These are phyloP conservation scores for Craseonycteris thonglongyai DNA, from an alignment of 2,113 vertebrate species.

Conservation along the genomic window DNA sequence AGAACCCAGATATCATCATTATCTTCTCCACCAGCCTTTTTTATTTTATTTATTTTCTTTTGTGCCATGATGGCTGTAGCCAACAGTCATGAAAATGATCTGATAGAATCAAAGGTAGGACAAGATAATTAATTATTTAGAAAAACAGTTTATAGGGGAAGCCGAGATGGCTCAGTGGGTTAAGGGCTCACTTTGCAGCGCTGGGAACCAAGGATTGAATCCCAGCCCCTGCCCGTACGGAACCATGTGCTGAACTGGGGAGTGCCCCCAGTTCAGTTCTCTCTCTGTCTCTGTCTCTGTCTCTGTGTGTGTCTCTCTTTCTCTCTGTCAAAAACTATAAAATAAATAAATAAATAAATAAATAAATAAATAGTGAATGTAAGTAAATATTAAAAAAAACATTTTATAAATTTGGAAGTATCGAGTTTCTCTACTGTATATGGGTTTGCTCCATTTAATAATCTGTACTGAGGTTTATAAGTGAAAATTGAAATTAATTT, in stretches of 20 bases:
- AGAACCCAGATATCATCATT: not conserved
- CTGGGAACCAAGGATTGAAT: too few relatives aligned
- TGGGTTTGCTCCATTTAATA: not conserved
- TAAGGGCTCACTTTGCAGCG: too few relatives aligned
- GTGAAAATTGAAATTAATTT: not conserved
- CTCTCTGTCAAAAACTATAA: too few relatives aligned
- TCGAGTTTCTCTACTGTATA: not conserved
- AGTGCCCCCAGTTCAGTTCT: too few relatives aligned
- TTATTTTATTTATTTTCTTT: not conserved
- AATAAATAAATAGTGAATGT: too few relatives aligned
- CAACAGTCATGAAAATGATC: not conserved
- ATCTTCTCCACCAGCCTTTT: not conserved
- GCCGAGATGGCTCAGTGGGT: too few relatives aligned
- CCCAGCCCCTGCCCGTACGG: too few relatives aligned
- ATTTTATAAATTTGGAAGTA: not conserved
- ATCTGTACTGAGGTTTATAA: not conserved
- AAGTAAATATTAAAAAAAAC: not conserved
- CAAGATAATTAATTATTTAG: not conserved
- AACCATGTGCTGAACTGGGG: too few relatives aligned
- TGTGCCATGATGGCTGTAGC: not conserved
- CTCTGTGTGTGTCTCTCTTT: too few relatives aligned
- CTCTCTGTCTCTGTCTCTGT: too few relatives aligned
- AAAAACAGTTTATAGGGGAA: not conserved
- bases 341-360: too few relatives aligned
- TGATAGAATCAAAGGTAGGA: not conserved